Evolutionary conservation across 2,888 invertebrate species (phyloP), one percentile per base, ranked within the genome.

Genomic region (Cataglyphis rosenhaueri): DNA sequence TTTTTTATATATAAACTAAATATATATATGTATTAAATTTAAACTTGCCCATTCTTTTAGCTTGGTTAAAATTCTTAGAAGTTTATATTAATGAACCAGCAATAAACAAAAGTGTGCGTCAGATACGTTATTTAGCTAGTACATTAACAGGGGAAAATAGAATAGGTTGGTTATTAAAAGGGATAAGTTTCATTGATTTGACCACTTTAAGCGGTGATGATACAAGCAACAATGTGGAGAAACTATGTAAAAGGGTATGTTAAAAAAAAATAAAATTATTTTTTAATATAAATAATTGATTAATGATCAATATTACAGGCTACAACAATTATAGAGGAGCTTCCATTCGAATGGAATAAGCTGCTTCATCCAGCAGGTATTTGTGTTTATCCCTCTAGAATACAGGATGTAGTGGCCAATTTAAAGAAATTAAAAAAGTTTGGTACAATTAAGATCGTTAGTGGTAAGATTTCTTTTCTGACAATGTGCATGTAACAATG

Each of bases 331-430:
- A 9, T 85, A n/a, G 86, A 90, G 38, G 88, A 91, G 75, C 89
- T 92, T 84, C 79, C 55, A 25, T 57, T 61, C 75, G 83, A 91
- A 10, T 92, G 93, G 84, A 89, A 92, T 71, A 93, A 94, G 59
- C 94, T 92, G 9, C 87, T 97, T 64, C 96, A 95, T 87, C 97
- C 98, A 59, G 99, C 97, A 62, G 99, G 99, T 1, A 98, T 99
- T 32, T 99, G 99, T 95, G 98, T 99, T 2, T 99, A 99, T 95
- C 99, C 99, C 0, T 96, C 96, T 70, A 96, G 97, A 94, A 97
- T 99, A 0, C 93, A 95, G 25, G 97, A 97, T 95, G 98, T 97
- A 64, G 95, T 95, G 65, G 3, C 0, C 12, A 3, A 18, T 0
- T 70, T 68, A 18, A 59, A 59, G 18, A 70, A 15, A 44, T 0